These are phyloP conservation scores for Calycopis cecrops DNA, from an alignment of 1,140 invertebrate genomes.

Conservation along the genomic window DNA sequence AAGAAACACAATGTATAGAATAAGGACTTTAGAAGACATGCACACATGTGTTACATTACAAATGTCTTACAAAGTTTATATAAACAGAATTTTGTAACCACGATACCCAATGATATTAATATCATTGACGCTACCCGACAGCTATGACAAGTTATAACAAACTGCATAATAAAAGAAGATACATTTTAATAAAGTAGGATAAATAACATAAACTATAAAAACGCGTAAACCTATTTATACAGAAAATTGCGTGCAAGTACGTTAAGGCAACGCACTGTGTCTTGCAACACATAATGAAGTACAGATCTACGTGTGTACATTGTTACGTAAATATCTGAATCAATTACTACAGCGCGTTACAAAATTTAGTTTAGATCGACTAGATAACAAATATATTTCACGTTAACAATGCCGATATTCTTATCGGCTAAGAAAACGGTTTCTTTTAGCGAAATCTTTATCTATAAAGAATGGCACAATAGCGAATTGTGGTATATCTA, in stretches of 20 bases:
- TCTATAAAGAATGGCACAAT: neutral
- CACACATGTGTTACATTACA: no score
- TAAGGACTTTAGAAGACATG: no score
- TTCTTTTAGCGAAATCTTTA: conserved; percentile 1
- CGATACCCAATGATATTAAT: no score
- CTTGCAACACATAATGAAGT: conserved; percentile 23
- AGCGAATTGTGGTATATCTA: conserved; percentile 4
- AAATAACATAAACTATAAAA: no score
- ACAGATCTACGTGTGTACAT: conserved; percentile 15
- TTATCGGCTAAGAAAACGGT: neutral
- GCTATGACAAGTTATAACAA: no score
- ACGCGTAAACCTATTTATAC: conserved; percentile 20
- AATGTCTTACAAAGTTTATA: no score
- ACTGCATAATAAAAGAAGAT: no score
- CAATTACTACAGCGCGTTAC: conserved; percentile 17
- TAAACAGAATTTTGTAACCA: no score
- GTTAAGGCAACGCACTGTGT: conserved; percentile 14
- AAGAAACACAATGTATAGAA: no score
- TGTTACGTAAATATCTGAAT: conserved; percentile 15
- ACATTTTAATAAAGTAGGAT: no score
- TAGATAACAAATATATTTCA: conserved; percentile 3
- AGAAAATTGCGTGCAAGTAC: conserved; percentile 28
- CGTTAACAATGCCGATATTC: conserved; percentile 3
- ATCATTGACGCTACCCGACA: no score
- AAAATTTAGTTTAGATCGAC: conserved; percentile 1